These are phyloP conservation scores for Lamellibrachia luymesi DNA, from an alignment of 1,140 invertebrate species.

Conservation along the genomic window DNA sequence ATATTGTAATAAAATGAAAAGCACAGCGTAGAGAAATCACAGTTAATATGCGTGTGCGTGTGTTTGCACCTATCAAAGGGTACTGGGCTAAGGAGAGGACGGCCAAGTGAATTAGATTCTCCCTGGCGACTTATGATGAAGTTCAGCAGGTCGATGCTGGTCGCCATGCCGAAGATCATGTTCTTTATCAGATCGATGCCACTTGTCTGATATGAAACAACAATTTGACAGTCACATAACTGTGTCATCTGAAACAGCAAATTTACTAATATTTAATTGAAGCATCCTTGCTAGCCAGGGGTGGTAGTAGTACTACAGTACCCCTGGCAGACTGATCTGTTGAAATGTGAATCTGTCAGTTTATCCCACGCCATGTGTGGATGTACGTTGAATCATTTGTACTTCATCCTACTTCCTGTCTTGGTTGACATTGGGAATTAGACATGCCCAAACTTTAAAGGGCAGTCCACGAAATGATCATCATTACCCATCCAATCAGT, in stretches of 20 bases:
- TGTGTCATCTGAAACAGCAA: background rate
- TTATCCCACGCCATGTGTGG: too few species aligned
- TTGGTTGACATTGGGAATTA: too few species aligned
- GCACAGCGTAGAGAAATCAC: background rate
- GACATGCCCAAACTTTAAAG: too few species aligned
- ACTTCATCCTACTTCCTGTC: too few species aligned
- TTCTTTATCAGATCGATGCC: conserved; percentile 56
- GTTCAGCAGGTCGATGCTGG: conserved; percentile 67
- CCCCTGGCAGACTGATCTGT: too few species aligned
- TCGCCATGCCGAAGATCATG: conserved; percentile 67
- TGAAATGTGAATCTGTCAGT: too few species aligned
- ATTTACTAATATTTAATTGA: too few species aligned
- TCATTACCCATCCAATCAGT: too few species aligned
- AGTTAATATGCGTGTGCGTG: background rate
- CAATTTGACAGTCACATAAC: background rate
- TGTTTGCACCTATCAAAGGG: background rate
- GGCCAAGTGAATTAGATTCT: background rate
- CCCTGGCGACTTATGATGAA: conserved; percentile 58
- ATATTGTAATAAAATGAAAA: background rate
- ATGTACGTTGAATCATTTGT: too few species aligned
- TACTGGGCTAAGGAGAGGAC: background rate
- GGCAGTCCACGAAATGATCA: too few species aligned
- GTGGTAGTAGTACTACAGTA: too few species aligned
- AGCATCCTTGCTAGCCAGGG: too few species aligned
- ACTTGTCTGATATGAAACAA: conserved; percentile 39